A percentile compares a stretch with the other conserved stretches of the same genome.
phyloP scores from a whole-genome alignment of 2,888 invertebrate genomes.

The Eupithecia subumbrata region DNA sequence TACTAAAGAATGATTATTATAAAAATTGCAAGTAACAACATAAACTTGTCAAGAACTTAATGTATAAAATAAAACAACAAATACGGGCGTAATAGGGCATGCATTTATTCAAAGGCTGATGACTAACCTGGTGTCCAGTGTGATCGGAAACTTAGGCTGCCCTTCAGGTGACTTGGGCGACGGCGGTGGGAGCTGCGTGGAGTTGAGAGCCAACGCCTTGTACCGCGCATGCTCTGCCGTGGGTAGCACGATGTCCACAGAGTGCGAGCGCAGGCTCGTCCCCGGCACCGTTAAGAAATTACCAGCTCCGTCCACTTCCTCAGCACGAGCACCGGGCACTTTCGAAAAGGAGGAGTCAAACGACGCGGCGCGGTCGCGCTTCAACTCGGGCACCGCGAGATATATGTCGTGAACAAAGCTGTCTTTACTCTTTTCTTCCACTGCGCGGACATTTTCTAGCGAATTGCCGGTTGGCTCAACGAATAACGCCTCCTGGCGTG shows the following conservation, averaged over 20 bases:
- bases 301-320: conserved; percentile 86
- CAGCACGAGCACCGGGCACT: conserved; percentile 86
- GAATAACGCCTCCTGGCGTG: conserved; percentile 92
- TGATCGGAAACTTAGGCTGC: conserved; percentile 47
- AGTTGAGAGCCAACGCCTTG: conserved; percentile 90
- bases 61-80: conserved; percentile 9
- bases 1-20: not conserved
- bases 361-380: conserved; percentile 93
- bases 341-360: conserved; percentile 94
- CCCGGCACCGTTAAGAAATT: conserved; percentile 88
- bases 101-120: conserved; percentile 5
- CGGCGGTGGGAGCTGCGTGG: conserved; percentile 68
- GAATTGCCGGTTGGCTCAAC: conserved; percentile 89
- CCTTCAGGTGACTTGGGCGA: conserved; percentile 36
- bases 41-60: not conserved
- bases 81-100: conserved; percentile 2
- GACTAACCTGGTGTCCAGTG: conserved; percentile 69
- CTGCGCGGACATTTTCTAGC: conserved; percentile 87
- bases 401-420: conserved; percentile 88
- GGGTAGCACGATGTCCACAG: conserved; percentile 94
- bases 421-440: conserved; percentile 72
- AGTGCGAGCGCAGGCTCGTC: conserved; percentile 89
- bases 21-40: not conserved
- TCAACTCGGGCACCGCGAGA: conserved; percentile 91
- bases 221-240: conserved; percentile 93